A percentile compares a stretch with the other conserved stretches of the same genome.
These are phyloP conservation scores for Geodia barretti DNA, from an alignment of 37 sponge, comb jelly and placozoan genomes.

Conservation along the genomic window DNA sequence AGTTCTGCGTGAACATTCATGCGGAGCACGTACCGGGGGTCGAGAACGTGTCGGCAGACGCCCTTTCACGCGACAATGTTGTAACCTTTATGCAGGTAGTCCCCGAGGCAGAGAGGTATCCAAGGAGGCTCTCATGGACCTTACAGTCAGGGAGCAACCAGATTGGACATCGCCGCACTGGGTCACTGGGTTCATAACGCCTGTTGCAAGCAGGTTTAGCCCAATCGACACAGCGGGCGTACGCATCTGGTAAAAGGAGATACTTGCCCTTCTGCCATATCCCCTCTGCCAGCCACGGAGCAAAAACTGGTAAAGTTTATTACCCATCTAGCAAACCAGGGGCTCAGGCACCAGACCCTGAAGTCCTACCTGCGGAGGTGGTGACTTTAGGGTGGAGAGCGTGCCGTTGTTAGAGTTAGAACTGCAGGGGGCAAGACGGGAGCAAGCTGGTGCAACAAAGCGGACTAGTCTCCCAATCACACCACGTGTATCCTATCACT, in stretches of 20 bases:
- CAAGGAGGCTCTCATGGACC: conserved; percentile 16
- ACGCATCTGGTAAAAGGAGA: neutral
- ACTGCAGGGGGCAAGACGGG: neutral
- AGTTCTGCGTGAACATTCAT: neutral
- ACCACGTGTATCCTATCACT: conserved; percentile 21
- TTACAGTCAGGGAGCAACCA: neutral
- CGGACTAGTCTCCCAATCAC: conserved; percentile 50
- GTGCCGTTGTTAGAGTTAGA: neutral
- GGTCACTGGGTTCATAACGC: conserved; percentile 26
- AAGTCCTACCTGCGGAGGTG: conserved; percentile 15
- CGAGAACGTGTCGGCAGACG: conserved; percentile 37
- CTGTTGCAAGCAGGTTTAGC: conserved; percentile 6
- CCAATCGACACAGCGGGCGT: conserved; percentile 9
- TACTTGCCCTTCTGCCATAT: conserved; percentile 7
- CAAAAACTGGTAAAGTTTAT: neutral
- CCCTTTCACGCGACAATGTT: conserved; percentile 24
- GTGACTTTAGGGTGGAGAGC: neutral
- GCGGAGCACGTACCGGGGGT: conserved; percentile 48
- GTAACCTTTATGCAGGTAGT: neutral
- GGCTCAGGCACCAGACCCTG: conserved; percentile 1
- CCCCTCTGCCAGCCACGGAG: conserved; percentile 10
- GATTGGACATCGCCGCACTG: conserved; percentile 44
- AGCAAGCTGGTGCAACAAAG: conserved; percentile 16
- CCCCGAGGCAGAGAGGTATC: neutral
- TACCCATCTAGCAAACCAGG: neutral